Percentiles rank a stretch among this genome's conserved stretches.
These are phyloP conservation scores for Eurosta solidaginis DNA, from an alignment of 1,140 invertebrate genomes.

Conservation along the genomic window DNA sequence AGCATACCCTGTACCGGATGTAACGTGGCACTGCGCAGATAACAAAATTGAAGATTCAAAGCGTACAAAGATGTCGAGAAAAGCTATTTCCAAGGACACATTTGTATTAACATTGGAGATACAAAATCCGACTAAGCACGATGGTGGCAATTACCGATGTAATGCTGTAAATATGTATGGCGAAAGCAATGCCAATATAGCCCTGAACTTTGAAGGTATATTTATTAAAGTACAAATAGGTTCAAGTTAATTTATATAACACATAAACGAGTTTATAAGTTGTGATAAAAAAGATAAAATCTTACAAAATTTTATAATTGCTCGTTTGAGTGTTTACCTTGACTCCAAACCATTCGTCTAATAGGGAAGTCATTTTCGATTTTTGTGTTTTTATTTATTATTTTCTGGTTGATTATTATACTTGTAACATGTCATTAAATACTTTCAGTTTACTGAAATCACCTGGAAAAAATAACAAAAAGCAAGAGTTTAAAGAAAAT, in stretches of 20 bases:
- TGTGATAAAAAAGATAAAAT: neutral
- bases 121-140: slow-evolving; percentile 88
- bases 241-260: neutral
- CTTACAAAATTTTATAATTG: neutral
- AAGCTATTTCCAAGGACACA: slow-evolving; percentile 83
- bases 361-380: too few relatives aligned
- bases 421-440: too few relatives aligned
- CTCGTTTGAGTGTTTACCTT: too few relatives aligned
- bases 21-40: slow-evolving; percentile 91
- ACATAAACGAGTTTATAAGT: too few relatives aligned
- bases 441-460: too few relatives aligned
- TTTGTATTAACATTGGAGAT: slow-evolving; percentile 92
- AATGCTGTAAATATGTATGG: slow-evolving; percentile 98
- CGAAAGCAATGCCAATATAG: slow-evolving; percentile 99
- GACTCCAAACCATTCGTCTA: too few relatives aligned
- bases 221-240: neutral
- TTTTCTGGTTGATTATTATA: too few relatives aligned
- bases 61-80: slow-evolving; percentile 85
- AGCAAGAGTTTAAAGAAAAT: too few relatives aligned
- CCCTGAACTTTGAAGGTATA: slow-evolving; percentile 97
- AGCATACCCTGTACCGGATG: slow-evolving; percentile 92
- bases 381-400: too few relatives aligned
- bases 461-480: too few relatives aligned
- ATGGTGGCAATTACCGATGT: slow-evolving; percentile 98
- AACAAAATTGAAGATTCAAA: slow-evolving; percentile 79